Conservation (phyloP, 2,888 invertebrate species). For the Escarpia spicata region DNA sequence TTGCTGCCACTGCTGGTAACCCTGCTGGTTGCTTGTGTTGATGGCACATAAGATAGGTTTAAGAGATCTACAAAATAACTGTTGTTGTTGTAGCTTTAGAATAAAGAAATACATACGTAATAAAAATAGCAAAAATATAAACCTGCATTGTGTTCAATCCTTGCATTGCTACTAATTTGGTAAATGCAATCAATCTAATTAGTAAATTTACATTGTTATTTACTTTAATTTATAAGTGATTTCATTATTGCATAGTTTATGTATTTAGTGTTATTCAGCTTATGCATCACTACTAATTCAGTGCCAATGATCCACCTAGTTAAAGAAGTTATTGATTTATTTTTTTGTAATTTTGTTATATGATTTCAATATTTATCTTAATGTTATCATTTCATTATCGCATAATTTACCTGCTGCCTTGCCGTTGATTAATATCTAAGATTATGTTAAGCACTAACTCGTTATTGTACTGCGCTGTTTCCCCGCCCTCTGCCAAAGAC, state of each 20-base stretch:
- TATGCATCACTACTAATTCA: neutral
- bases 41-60: neutral
- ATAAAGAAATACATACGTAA: neutral
- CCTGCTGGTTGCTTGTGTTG: neutral
- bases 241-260: neutral
- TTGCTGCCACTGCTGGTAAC: neutral
- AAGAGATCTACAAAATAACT: neutral
- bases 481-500: slow-evolving; percentile 13
- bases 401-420: neutral
- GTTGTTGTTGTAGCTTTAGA: neutral
- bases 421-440: neutral
- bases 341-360: neutral
- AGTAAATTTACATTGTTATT: neutral
- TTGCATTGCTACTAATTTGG: neutral
- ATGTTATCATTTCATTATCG: neutral
- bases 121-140: neutral
- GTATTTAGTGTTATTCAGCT: neutral
- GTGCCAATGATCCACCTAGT: too few relatives aligned
- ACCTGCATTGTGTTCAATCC: neutral
- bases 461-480: neutral
- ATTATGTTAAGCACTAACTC: neutral
- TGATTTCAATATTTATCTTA: neutral
- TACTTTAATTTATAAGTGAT: neutral
- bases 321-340: neutral
- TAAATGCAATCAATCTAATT: neutral